phyloP scores from a whole-genome alignment of 1,140 invertebrate species.

The Dendroctonus ponderosae region DNA sequence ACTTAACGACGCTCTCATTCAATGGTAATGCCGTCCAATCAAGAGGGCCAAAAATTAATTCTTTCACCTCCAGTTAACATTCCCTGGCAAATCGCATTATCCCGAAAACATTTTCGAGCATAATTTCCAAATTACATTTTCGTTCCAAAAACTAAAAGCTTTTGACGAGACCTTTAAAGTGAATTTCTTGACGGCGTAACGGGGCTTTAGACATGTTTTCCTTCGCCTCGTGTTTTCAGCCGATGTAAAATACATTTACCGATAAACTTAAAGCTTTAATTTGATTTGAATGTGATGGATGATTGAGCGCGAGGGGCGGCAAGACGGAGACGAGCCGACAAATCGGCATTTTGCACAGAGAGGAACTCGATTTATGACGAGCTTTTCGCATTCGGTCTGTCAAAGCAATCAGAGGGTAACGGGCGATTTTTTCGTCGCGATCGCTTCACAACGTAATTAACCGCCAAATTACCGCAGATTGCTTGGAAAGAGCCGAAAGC shows the following conservation, averaged over 20 bases:
- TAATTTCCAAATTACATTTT: conserved; percentile 30
- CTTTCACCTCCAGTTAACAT: conserved; percentile 17
- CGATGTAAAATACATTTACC: conserved; percentile 30
- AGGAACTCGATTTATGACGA: too few species aligned
- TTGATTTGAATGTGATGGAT: conserved; percentile 34
- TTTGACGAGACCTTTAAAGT: conserved; percentile 17
- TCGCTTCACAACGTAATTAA: conserved; percentile 1
- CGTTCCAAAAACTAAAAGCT: conserved; percentile 26
- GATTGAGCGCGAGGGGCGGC: conserved; percentile 15
- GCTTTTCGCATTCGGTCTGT: conserved; percentile 3
- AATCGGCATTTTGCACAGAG: too few species aligned
- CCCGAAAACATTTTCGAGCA: conserved; percentile 15
- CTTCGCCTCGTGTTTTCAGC: conserved; percentile 5
- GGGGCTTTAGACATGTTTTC: conserved; percentile 14
- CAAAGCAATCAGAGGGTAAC: not conserved
- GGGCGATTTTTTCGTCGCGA: not conserved
- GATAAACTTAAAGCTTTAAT: conserved; percentile 35
- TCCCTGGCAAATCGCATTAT: conserved; percentile 18
- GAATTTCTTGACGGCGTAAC: conserved; percentile 8
- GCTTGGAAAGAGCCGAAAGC: not conserved
- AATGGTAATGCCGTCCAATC: too few species aligned
- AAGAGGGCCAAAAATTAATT: conserved; percentile 6
- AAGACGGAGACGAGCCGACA: not conserved
- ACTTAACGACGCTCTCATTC: too few species aligned
- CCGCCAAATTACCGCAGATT: not conserved